Conservation (phyloP, 2,113 vertebrate genomes). For the Tupaia tana region DNA sequence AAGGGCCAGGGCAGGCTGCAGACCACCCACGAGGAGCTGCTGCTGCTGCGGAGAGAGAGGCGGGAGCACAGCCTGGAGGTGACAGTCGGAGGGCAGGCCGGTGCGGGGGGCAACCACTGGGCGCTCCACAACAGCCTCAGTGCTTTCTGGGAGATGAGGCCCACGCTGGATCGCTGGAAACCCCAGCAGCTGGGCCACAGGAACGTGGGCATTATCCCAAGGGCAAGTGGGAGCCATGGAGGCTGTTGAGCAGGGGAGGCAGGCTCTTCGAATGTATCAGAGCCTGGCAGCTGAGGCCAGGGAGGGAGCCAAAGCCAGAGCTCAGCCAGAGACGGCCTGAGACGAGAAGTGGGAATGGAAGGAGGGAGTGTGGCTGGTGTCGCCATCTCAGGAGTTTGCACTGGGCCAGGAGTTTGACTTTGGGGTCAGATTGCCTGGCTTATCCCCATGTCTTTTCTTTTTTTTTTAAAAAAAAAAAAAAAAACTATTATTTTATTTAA, state of each 20-base stretch:
- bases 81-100: neutral
- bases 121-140: neutral
- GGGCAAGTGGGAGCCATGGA: neutral
- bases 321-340: neutral
- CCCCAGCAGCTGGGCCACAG: neutral
- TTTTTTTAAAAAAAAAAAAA: too few species aligned
- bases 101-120: neutral
- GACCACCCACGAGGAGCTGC: conserved; percentile 74
- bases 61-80: conserved; percentile 79
- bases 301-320: neutral
- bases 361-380: neutral
- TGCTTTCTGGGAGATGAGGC: neutral
- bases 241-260: neutral
- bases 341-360: neutral
- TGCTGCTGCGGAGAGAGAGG: conserved; percentile 71
- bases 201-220: neutral
- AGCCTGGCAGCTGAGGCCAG: neutral
- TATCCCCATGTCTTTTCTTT: neutral
- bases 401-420: too few species aligned
- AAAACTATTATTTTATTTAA: too few species aligned
- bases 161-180: neutral
- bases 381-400: neutral
- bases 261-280: neutral
- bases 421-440: neutral
- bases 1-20: conserved; percentile 70